Evolutionary conservation across 1,140 invertebrate genomes (phyloP), one percentile per base, ranked within the genome.

Genomic region (Heliconius hermathena): DNA sequence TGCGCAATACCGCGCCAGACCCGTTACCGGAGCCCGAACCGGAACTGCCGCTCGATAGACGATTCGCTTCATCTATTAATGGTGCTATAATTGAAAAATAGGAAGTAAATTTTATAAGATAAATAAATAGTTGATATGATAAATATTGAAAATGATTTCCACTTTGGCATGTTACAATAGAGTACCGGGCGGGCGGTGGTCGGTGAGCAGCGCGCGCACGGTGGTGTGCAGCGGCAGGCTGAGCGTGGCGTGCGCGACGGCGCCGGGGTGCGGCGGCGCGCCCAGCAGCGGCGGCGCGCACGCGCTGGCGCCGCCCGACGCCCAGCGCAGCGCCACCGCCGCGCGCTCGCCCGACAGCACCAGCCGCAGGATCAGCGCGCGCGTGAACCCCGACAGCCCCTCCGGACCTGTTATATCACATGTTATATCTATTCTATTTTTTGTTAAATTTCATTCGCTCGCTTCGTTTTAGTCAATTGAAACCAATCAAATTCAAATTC

Each of bases 331-430:
- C 70, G 96, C 96, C 3, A 98, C 97, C 13, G 96, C 95, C 57
- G 98, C 96, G 83, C 97, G 98, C 91, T 99, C 98, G 88, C 97
- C 97, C 86, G 98, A 98, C 60, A 99, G 93, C 22, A 99, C 94
- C 36, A 99, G 94, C 89, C 98, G 98, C 11, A 99, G 93, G 74
- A 99, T 96, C 38, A 99, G 93, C 78, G 98, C 96, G 29, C 98
- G 96, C 16, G 98, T 98, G 90, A 99, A 99, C 16, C 98, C 98
- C 18, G 97, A 98, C 82, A 99, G 97, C 8, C 92, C 92, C 71
- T 88, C 88, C 9, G 87, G 82, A 78, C 87, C 89, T 87, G 80
- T n/a, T n/a, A n/a, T n/a, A n/a, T n/a, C n/a, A n/a, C n/a, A n/a
- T n/a, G n/a, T n/a, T n/a, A n/a, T n/a, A n/a, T n/a, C n/a, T n/a